These are phyloP conservation scores for Tenebrosternarchus preto DNA, from an alignment of 2,113 vertebrate genomes.

Conservation along the genomic window DNA sequence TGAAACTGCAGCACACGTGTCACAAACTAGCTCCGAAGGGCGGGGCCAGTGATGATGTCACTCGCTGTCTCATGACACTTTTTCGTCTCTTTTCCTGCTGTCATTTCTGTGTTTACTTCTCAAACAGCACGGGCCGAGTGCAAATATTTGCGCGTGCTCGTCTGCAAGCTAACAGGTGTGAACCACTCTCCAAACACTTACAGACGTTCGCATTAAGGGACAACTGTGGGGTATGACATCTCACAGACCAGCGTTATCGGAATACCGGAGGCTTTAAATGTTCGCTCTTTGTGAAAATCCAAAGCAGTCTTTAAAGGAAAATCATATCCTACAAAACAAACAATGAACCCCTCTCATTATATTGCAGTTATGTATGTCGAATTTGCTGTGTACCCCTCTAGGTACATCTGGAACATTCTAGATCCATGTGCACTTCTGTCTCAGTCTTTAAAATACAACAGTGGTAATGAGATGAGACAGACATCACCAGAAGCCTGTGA, in stretches of 20 bases:
- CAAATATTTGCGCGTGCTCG: background rate
- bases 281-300: background rate
- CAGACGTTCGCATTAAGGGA: no score
- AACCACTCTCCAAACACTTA: background rate
- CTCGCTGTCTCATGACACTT: background rate
- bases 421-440: slow-evolving; percentile 20
- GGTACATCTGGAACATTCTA: background rate
- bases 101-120: slow-evolving; percentile 16
- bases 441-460: slow-evolving; percentile 15
- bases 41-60: background rate
- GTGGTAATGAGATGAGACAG: slow-evolving; percentile 51
- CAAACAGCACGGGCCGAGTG: background rate
- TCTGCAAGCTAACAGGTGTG: background rate
- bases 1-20: no score
- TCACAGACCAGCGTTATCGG: background rate
- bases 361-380: no score
- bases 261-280: background rate
- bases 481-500: slow-evolving; percentile 14
- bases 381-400: background rate
- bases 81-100: background rate
- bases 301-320: no score
- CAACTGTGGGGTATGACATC: no score
- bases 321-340: no score
- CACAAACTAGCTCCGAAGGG: no score
- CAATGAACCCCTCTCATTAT: no score